Evolutionary conservation across 2,113 vertebrate genomes (phyloP).

Genomic region (Elanus axillaris): DNA sequence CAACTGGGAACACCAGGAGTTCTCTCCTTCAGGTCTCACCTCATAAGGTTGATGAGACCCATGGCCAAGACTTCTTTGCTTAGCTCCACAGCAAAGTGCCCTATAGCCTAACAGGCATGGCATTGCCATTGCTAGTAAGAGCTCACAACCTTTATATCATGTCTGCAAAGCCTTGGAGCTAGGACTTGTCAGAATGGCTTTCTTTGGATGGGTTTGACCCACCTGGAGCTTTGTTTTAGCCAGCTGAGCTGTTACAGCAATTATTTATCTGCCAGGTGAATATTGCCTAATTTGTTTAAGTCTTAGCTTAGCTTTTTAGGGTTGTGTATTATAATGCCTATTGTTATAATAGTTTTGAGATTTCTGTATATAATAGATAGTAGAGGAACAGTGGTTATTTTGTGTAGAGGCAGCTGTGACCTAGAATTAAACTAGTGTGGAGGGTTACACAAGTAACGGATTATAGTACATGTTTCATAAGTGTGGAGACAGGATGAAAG

Average conservation of each 20-base stretch:
- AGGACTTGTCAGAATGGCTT: neutral
- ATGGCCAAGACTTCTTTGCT: neutral
- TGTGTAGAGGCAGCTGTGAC: neutral
- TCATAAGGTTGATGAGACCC: neutral
- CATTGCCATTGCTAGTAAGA: neutral
- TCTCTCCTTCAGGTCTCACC: neutral
- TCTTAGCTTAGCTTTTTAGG: neutral
- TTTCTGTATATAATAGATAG: neutral
- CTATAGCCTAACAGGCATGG: neutral
- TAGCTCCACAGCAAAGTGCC: neutral
- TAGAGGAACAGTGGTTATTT: neutral
- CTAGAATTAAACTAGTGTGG: neutral
- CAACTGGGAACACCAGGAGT: neutral
- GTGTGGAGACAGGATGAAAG: neutral
- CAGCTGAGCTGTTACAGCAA: neutral
- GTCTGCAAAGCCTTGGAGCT: neutral
- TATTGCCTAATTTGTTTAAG: neutral
- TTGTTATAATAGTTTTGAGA: neutral
- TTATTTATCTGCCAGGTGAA: neutral
- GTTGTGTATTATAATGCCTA: neutral
- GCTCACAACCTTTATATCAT: neutral
- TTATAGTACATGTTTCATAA: neutral
- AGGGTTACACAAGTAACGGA: neutral
- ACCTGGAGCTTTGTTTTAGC: neutral
- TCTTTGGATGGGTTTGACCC: neutral